A percentile compares a stretch with the other conserved stretches of the same genome.
phyloP scores from a whole-genome alignment of 2,113 vertebrate species.

The Ochotona princeps region DNA sequence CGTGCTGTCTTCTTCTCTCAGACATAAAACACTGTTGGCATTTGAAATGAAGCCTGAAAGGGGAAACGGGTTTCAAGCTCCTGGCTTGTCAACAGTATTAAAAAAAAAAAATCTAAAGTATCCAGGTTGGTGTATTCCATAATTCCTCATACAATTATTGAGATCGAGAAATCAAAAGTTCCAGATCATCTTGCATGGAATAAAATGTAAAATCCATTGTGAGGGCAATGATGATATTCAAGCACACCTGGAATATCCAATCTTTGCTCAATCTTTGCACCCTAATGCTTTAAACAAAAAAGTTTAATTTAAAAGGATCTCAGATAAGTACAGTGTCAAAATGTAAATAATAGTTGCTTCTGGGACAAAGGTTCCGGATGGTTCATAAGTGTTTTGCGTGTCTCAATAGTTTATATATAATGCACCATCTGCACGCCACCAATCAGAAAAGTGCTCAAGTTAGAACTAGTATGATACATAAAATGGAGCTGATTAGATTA shows the following conservation, averaged over 20 bases:
- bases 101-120: background rate
- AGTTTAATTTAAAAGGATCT: background rate
- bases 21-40: background rate
- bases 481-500: conserved; percentile 77
- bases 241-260: background rate
- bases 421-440: background rate
- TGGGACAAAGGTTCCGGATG: background rate
- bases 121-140: background rate
- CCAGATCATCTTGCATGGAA: background rate
- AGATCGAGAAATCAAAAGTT: background rate
- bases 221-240: conserved; percentile 27
- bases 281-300: background rate
- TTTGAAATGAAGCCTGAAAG: background rate
- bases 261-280: conserved; percentile 12
- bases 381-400: background rate
- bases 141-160: background rate
- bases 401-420: background rate
- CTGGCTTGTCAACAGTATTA: background rate
- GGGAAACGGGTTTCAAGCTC: background rate
- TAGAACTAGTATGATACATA: conserved; percentile 73
- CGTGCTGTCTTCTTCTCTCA: background rate
- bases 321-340: conserved; percentile 24
- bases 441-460: conserved; percentile 67
- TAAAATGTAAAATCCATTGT: background rate
- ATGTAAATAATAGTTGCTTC: background rate